Conservation (phyloP, 2,113 vertebrate genomes). For the Heterotis niloticus region DNA sequence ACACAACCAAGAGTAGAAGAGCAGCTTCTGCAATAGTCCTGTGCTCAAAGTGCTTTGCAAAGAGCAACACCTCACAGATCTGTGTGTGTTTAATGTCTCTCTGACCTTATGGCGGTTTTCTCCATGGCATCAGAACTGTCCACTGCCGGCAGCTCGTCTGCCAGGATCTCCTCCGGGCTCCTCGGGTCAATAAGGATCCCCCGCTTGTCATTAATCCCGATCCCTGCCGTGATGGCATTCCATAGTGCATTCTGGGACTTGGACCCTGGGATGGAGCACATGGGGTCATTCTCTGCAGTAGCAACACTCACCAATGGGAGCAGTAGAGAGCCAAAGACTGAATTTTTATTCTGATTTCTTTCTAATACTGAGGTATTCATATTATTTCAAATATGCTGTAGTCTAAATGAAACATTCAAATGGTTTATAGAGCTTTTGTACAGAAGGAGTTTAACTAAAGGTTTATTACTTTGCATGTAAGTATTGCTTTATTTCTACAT, state of each 20-base stretch:
- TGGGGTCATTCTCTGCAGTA: neutral
- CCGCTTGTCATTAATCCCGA: slow-evolving; percentile 67
- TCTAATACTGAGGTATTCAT: no score
- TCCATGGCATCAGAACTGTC: slow-evolving; percentile 78
- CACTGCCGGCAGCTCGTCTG: slow-evolving; percentile 72
- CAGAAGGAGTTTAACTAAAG: no score
- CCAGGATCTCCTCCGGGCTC: slow-evolving; percentile 79
- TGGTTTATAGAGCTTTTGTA: no score
- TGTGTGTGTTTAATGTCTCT: neutral
- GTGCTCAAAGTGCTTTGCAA: no score
- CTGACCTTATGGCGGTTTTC: slow-evolving; percentile 87
- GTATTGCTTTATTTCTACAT: no score
- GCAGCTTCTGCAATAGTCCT: no score
- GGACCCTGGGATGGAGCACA: slow-evolving; percentile 65
- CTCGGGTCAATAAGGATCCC: slow-evolving; percentile 66
- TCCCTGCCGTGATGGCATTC: slow-evolving; percentile 65
- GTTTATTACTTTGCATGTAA: no score
- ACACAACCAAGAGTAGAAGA: neutral
- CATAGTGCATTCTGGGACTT: slow-evolving; percentile 83
- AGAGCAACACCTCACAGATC: neutral
- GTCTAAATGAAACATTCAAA: no score
- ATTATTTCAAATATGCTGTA: no score
- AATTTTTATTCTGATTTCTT: no score
- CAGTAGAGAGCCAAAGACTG: no score
- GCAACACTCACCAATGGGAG: no score